phyloP scores from a whole-genome alignment of 2,797 vertebrate genomes.

The Danio tinwini region DNA sequence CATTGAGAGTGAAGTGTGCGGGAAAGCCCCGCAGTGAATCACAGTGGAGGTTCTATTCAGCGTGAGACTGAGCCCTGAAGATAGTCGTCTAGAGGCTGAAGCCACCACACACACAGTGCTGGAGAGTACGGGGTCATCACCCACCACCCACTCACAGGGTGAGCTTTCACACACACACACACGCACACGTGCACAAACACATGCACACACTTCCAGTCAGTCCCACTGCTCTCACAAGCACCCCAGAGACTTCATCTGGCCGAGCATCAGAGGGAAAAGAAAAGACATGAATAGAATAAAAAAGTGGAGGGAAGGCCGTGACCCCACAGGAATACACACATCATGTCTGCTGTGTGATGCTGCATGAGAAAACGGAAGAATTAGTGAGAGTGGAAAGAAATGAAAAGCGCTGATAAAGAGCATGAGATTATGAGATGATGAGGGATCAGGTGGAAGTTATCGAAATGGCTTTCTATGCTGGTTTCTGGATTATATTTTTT shows the following conservation, averaged over 20 bases:
- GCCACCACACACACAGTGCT: conserved; percentile 3
- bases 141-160: conserved; percentile 37
- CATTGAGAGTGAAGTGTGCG: conserved; percentile 51
- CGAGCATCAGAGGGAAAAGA: conserved; percentile 38
- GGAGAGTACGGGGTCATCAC: conserved; percentile 33
- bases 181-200: conserved; percentile 3
- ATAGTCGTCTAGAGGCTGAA: conserved; percentile 45
- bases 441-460: background rate
- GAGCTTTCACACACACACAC: conserved; percentile 10
- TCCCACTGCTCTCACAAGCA: conserved; percentile 14
- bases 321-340: conserved; percentile 12
- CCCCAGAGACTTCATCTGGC: conserved; percentile 28
- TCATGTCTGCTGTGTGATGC: background rate
- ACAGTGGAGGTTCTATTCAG: conserved; percentile 53
- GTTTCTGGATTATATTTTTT: too few species aligned
- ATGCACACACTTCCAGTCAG: conserved; percentile 35
- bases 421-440: background rate
- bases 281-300: conserved; percentile 12
- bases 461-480: too few species aligned
- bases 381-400: background rate
- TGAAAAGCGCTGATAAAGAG: background rate
- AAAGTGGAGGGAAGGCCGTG: background rate
- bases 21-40: conserved; percentile 59
- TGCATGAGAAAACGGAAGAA: background rate
- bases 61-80: conserved; percentile 45